A percentile compares a stretch with the other conserved stretches of the same genome.
Evolutionary conservation across 2,113 vertebrate species (phyloP).

Genomic region (Pomatostomus ruficeps): DNA sequence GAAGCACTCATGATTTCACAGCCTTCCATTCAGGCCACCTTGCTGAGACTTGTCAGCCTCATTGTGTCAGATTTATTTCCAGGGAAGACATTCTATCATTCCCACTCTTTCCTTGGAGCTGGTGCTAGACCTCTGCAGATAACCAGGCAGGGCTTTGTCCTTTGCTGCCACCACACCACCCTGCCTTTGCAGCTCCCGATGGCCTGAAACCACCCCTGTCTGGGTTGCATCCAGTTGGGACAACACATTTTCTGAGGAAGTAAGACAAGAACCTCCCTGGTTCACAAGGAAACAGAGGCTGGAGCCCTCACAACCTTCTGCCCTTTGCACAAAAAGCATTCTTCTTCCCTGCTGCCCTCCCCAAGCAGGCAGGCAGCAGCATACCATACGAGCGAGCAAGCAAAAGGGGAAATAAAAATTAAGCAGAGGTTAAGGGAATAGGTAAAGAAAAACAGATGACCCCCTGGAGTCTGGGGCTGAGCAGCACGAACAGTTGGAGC

Average conservation of each 20-base stretch:
- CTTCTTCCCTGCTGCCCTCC: not conserved
- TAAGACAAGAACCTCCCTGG: not conserved
- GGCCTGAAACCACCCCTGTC: not conserved
- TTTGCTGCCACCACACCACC: not conserved
- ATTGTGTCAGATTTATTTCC: not conserved
- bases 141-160: not conserved
- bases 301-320: not conserved
- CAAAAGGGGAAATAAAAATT: not conserved
- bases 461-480: not conserved
- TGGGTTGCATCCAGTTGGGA: not conserved
- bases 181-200: not conserved
- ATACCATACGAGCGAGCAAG: not conserved
- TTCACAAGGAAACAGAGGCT: not conserved
- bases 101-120: not conserved
- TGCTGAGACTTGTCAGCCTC: not conserved
- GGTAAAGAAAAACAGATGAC: not conserved
- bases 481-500: not conserved
- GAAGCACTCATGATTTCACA: not conserved
- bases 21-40: not conserved
- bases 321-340: not conserved
- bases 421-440: not conserved
- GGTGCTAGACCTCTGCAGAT: not conserved
- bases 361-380: not conserved
- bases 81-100: not conserved
- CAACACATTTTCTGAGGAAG: not conserved